Evolutionary conservation across 2,888 invertebrate genomes (phyloP).

Genomic region (Phyllotreta striolata): DNA sequence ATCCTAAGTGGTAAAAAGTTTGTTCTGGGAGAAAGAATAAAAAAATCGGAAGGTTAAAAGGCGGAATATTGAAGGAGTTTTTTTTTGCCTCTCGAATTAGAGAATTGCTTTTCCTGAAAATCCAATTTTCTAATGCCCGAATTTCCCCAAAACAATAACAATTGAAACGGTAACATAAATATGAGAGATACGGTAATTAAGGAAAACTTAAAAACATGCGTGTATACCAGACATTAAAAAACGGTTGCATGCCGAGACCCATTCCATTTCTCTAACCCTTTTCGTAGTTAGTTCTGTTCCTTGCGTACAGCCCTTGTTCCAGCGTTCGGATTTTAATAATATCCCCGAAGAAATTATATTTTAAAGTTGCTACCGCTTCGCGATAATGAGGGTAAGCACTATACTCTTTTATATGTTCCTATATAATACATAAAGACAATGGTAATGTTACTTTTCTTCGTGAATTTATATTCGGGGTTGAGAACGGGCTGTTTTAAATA

Average conservation of each 20-base stretch:
- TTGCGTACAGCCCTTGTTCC: constrained; percentile 36
- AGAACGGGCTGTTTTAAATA: constrained; percentile 1
- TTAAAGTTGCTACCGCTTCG: constrained; percentile 31
- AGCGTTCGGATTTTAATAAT: constrained; percentile 42
- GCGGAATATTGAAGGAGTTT: constrained; percentile 11
- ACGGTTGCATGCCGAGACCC: constrained; percentile 46
- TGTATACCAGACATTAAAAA: constrained; percentile 60
- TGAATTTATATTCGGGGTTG: constrained; percentile 12
- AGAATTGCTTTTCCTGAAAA: too few relatives aligned
- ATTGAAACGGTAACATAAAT: constrained; percentile 51
- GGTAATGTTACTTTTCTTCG: constrained; percentile 16
- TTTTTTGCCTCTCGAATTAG: too few relatives aligned
- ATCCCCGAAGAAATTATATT: constrained; percentile 38
- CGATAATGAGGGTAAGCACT: constrained; percentile 12
- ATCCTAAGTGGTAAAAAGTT: constrained; percentile 27
- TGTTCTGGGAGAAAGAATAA: constrained; percentile 12
- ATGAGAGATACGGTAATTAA: constrained; percentile 51
- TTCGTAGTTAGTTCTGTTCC: constrained; percentile 44
- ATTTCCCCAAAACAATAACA: constrained; percentile 48
- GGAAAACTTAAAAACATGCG: constrained; percentile 59
- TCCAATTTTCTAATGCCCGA: constrained; percentile 50
- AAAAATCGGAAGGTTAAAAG: background rate
- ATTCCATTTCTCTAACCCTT: constrained; percentile 49
- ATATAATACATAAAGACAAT: constrained; percentile 12
- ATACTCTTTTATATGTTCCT: constrained; percentile 6